These are phyloP conservation scores for Zapornia atra DNA, from an alignment of 2,113 vertebrate species.

Conservation along the genomic window DNA sequence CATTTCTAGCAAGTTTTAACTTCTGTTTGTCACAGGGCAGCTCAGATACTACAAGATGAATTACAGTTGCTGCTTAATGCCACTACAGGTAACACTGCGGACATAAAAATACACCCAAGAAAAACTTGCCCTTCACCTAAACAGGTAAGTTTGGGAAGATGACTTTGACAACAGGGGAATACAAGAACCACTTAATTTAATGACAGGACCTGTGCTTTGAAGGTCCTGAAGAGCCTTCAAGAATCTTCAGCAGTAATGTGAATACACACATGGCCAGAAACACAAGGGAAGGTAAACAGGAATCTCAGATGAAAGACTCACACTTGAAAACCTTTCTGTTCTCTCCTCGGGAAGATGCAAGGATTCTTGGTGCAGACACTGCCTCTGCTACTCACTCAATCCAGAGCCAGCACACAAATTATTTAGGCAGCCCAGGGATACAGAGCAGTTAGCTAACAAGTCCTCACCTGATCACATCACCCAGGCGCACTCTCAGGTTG, in stretches of 20 bases:
- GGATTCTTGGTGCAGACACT: neutral
- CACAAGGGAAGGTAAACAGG: neutral
- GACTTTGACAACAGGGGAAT: neutral
- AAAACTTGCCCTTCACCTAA: neutral
- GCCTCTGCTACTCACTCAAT: neutral
- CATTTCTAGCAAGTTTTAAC: neutral
- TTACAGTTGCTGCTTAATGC: neutral
- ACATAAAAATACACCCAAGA: neutral
- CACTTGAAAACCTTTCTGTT: neutral
- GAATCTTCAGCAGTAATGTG: neutral
- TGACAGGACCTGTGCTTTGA: neutral
- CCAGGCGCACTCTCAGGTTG: slow-evolving; percentile 93
- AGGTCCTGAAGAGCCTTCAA: neutral
- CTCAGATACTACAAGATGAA: neutral
- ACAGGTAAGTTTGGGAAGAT: neutral
- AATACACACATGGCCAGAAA: neutral
- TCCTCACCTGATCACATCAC: slow-evolving; percentile 94
- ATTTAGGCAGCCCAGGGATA: neutral
- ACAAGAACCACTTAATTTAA: neutral
- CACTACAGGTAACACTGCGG: neutral
- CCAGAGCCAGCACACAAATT: neutral
- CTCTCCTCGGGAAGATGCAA: neutral
- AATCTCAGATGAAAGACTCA: neutral
- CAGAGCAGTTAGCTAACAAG: neutral
- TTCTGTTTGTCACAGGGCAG: neutral